Conservation (phyloP, 2,113 vertebrate genomes). For the Albula goreensis region DNA sequence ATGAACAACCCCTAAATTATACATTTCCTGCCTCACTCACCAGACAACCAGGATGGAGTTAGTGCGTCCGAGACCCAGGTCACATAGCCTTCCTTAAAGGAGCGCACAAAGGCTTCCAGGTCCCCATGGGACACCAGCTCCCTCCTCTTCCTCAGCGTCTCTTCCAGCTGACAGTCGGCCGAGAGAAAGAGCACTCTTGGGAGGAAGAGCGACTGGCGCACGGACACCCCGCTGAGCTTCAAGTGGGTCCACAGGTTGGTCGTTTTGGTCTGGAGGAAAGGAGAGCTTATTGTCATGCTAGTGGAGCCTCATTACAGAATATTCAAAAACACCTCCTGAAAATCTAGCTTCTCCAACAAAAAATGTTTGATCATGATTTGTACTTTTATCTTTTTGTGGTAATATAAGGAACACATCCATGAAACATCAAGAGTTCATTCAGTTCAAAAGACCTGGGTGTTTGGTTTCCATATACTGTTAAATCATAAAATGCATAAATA, state of each 20-base stretch:
- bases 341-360: too few relatives aligned
- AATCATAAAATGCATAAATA: too few relatives aligned
- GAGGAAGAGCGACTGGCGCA: constrained; percentile 58
- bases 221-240: constrained; percentile 57
- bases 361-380: too few relatives aligned
- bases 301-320: not conserved
- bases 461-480: too few relatives aligned
- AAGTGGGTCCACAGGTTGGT: constrained; percentile 59
- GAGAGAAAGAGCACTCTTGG: constrained; percentile 69
- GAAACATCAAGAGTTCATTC: too few relatives aligned
- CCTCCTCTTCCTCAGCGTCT: constrained; percentile 60
- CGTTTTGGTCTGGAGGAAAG: constrained; percentile 58
- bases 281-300: not conserved
- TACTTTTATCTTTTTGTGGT: too few relatives aligned
- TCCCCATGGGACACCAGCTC: constrained; percentile 63
- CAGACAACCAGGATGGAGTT: constrained; percentile 70
- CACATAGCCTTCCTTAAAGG: constrained; percentile 62
- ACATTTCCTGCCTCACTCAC: constrained; percentile 42
- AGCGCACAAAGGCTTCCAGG: constrained; percentile 61
- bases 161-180: constrained; percentile 59
- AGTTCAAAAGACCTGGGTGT: too few relatives aligned
- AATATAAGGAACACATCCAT: too few relatives aligned
- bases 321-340: not conserved
- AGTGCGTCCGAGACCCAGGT: constrained; percentile 65
- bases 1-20: too few relatives aligned